A percentile compares a stretch with the other conserved stretches of the same genome.
phyloP scores from a whole-genome alignment of 2,113 vertebrate species.

The Pluvianellus socialis region DNA sequence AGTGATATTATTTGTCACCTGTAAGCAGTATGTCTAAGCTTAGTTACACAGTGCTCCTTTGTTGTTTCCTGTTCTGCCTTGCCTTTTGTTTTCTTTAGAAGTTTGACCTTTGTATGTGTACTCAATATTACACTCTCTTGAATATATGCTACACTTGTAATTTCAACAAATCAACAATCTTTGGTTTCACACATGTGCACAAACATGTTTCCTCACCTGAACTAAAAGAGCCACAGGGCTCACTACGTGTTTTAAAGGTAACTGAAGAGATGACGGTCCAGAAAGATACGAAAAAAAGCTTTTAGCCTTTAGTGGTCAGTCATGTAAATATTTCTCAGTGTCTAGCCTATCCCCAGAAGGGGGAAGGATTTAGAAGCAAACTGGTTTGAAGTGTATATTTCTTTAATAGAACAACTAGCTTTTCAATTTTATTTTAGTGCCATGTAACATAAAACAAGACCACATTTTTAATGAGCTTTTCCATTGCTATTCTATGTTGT shows the following conservation, averaged over 20 bases:
- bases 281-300: not conserved
- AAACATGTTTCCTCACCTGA: not conserved
- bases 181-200: not conserved
- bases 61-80: not conserved
- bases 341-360: not conserved
- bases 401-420: not conserved
- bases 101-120: not conserved
- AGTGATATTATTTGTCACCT: not conserved
- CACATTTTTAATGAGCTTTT: not conserved
- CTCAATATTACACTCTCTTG: not conserved
- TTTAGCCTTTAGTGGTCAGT: not conserved
- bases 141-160: not conserved
- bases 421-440: not conserved
- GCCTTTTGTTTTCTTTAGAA: not conserved
- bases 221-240: not conserved
- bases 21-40: not conserved
- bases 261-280: not conserved
- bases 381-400: not conserved
- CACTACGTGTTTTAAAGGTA: not conserved
- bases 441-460: fast-evolving
- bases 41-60: not conserved
- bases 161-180: not conserved
- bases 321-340: not conserved
- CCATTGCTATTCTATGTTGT: not conserved
- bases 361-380: not conserved